phyloP scores from a whole-genome alignment of 2,113 vertebrate genomes.

The Nipponia nippon region DNA sequence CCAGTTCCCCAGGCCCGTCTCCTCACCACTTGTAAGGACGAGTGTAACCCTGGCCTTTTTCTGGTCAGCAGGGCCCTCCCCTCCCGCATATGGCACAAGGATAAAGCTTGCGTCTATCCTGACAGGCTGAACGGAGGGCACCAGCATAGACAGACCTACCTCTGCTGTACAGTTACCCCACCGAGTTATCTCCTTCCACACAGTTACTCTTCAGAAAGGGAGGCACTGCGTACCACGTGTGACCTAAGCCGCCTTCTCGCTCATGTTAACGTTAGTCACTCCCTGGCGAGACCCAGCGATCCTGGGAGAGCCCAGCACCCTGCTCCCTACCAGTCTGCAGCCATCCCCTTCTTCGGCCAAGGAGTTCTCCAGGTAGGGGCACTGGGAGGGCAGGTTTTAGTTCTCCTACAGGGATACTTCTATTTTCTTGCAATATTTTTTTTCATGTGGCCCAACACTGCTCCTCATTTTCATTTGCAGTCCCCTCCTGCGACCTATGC shows the following conservation, averaged over 20 bases:
- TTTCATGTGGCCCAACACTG: neutral
- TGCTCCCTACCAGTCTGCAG: neutral
- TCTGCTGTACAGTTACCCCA: neutral
- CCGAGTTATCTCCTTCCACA: neutral
- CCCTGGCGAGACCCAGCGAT: neutral
- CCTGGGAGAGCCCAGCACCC: neutral
- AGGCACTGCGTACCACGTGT: neutral
- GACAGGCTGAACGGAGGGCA: neutral
- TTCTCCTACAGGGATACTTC: neutral
- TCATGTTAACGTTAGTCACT: rapidly evolving
- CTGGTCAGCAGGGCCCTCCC: neutral
- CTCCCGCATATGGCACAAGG: neutral
- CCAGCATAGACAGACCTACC: neutral
- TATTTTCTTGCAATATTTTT: neutral
- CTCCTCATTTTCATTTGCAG: neutral
- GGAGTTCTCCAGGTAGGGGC: too few species aligned
- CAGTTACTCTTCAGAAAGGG: neutral
- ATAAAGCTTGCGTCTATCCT: neutral
- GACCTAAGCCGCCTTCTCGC: neutral
- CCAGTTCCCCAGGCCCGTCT: neutral
- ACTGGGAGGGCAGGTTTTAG: neutral
- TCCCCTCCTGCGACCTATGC: neutral
- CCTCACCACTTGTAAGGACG: rapidly evolving
- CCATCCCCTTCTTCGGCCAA: neutral
- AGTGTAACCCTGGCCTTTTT: neutral